phyloP scores from a whole-genome alignment of 2,888 invertebrate species.

The Phyllotreta cruciferae region DNA sequence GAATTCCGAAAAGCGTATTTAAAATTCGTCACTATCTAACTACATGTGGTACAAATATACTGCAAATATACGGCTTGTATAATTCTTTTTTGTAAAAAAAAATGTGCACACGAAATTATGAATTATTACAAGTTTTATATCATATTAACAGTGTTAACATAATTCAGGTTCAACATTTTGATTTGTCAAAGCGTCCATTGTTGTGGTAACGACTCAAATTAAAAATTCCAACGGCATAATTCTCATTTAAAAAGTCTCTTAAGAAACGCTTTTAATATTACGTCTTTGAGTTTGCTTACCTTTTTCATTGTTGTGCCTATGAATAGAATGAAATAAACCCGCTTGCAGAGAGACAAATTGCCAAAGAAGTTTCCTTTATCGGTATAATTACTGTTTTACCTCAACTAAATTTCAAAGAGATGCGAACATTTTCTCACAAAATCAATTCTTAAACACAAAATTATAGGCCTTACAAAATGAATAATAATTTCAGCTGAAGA shows the following conservation, averaged over 20 bases:
- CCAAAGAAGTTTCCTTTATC: constrained; percentile 30
- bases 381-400: constrained; percentile 29
- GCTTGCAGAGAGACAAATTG: constrained; percentile 24
- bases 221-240: too few relatives aligned
- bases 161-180: too few relatives aligned
- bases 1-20: constrained; percentile 13
- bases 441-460: too few relatives aligned
- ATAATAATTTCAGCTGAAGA: too few relatives aligned
- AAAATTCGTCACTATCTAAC: constrained; percentile 7
- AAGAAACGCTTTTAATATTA: constrained; percentile 7
- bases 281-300: constrained; percentile 22
- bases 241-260: too few relatives aligned
- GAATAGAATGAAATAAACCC: constrained; percentile 27
- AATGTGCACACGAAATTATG: neutral
- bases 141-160: too few relatives aligned
- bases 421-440: too few relatives aligned
- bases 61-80: too few relatives aligned
- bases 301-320: constrained; percentile 25
- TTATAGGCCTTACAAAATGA: too few relatives aligned
- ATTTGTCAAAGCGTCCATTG: too few relatives aligned
- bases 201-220: too few relatives aligned
- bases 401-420: constrained; percentile 14
- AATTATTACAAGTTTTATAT: too few relatives aligned
- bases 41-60: neutral
- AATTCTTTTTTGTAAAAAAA: neutral